Base-by-base conservation (phyloP, 2,113 vertebrate species). In the Istiophorus platypterus region DNA sequence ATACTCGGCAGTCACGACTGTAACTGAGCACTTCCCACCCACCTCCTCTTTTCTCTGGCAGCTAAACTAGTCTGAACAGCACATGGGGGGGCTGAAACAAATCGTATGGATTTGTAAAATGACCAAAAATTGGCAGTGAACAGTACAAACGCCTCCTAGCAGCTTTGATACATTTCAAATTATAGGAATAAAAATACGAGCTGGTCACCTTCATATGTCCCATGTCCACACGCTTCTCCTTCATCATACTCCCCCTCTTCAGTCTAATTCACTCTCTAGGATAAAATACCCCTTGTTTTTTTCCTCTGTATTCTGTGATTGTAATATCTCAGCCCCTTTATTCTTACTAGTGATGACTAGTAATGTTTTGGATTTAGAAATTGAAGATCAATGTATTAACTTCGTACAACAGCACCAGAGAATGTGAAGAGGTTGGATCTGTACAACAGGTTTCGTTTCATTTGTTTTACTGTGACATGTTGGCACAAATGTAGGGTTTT, bases 41-140 rank as follows among this genome's bases (percentile, higher is more conserved):
- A 0, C 27, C 8, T 47, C 31, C 8, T 42, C 27, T 27, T 67
- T 59, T 17, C 41, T 66, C 45, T 80, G 67, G n/a, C 62, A 54
- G 57, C 20, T 26, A 12, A 45, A 63, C 20, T n/a, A 13, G 10
- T 15, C 58, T 24, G 27, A 65, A 29, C 42, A 75, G 49, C 49
- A 76, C 39, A 47, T 4, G 18, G 61, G 6, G 20, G 26, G 10
- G 79, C 52, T 72, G 39, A 51, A 85, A 76, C 18, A 39, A 20
- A 58, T 74, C 14, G 7, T 31, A 63, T 26, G 59, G 27, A 15
- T 62, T 76, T 73, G 27, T 69, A 62, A 77, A 85, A 62, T 62
- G 17, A 76, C 42, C 41, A 51, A 31, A 80, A 45, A 26, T 63
- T 87, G 72, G 76, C 75, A 73, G 18, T 13, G 10, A n/a, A 26